A percentile compares a stretch with the other conserved stretches of the same genome.
These are phyloP conservation scores for Proisotoma minuta DNA, from an alignment of 2,888 invertebrate genomes.

Conservation along the genomic window DNA sequence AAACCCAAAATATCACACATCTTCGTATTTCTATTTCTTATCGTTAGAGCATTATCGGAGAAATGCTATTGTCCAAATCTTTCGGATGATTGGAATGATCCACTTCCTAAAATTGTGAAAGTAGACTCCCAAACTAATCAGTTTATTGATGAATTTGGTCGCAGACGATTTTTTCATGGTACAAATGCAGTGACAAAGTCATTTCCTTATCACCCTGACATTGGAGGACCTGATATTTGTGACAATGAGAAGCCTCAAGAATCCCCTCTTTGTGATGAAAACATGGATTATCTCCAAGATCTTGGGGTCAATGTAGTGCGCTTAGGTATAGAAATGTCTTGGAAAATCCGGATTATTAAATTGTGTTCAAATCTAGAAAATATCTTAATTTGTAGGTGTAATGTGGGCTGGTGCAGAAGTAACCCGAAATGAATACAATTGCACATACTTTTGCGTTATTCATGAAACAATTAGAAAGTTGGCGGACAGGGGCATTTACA, in stretches of 20 bases:
- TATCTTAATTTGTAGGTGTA: background rate
- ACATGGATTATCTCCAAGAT: conserved; percentile 12
- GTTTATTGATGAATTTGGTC: conserved; percentile 6
- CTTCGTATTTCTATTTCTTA: too few relatives aligned
- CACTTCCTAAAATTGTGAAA: conserved; percentile 2
- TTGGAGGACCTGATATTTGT: background rate
- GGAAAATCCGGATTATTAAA: too few relatives aligned
- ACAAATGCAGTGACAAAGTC: conserved; percentile 11
- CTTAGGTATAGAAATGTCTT: conserved; percentile 6
- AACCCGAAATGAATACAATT: background rate
- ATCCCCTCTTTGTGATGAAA: conserved; percentile 4
- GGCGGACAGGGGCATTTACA: conserved; percentile 9
- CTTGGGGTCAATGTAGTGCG: conserved; percentile 9
- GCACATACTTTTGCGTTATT: conserved; percentile 7
- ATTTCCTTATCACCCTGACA: background rate
- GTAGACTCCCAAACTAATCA: background rate
- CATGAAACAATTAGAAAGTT: conserved; percentile 5
- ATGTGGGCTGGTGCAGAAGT: conserved; percentile 16
- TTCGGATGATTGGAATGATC: background rate
- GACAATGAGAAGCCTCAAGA: background rate
- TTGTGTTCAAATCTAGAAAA: too few relatives aligned
- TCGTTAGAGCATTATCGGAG: too few relatives aligned
- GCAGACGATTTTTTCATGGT: conserved; percentile 10
- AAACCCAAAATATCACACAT: too few relatives aligned
- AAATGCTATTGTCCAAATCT: background rate